Evolutionary conservation across 2,797 vertebrate species (phyloP).

Genomic region (Fistularia commersonii): DNA sequence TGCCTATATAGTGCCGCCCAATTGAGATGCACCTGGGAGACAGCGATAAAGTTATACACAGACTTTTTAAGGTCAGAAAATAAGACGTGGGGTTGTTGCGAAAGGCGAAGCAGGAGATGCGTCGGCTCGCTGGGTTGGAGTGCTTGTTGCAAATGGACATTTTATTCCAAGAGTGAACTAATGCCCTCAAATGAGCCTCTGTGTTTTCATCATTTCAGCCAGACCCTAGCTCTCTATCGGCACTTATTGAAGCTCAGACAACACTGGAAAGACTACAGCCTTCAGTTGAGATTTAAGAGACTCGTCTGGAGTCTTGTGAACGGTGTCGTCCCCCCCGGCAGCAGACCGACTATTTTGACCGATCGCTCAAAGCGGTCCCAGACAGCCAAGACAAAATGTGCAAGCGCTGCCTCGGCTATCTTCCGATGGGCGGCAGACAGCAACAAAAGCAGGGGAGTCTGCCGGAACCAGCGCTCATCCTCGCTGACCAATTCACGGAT

Average conservation of each 20-base stretch:
- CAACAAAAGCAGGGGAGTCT: conserved; percentile 22
- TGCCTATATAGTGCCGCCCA: too few species aligned
- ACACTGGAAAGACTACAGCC: conserved; percentile 2
- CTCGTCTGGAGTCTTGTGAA: conserved; percentile 16
- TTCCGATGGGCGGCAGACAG: conserved; percentile 24
- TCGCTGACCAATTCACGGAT: conserved; percentile 52
- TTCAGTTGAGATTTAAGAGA: conserved; percentile 13
- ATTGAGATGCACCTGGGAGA: too few species aligned
- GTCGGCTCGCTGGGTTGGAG: too few species aligned
- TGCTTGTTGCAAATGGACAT: too few species aligned
- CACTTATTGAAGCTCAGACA: conserved; percentile 1
- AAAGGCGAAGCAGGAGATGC: too few species aligned
- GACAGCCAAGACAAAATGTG: conserved; percentile 29
- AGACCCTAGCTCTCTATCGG: background rate
- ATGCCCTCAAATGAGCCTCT: too few species aligned
- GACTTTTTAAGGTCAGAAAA: too few species aligned
- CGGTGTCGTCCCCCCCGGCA: conserved; percentile 4
- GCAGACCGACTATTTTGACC: background rate
- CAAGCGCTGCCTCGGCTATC: conserved; percentile 11
- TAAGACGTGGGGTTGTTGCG: too few species aligned
- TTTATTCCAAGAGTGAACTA: too few species aligned
- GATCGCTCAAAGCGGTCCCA: conserved; percentile 1
- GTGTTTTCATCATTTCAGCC: background rate
- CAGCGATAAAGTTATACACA: too few species aligned
- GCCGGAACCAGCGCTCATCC: conserved; percentile 26